Base-by-base conservation (phyloP, 2,113 vertebrate genomes). In the Dascyllus trimaculatus region DNA sequence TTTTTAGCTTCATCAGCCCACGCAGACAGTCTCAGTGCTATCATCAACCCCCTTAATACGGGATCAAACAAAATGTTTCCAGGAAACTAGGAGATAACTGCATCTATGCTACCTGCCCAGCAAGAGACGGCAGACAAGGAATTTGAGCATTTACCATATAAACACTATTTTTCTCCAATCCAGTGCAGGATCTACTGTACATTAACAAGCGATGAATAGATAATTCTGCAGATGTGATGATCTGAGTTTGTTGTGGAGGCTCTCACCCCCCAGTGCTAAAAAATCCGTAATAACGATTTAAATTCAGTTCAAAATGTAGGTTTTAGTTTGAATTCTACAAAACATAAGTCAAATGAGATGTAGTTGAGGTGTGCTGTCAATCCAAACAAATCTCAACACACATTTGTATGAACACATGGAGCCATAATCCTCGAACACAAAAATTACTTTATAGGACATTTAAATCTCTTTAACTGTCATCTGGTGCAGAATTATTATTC, bases 221-320 rank as follows among this genome's bases (percentile, higher is more conserved):
- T 60, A 49, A 81, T 40, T 63, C 22, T 43, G 8, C 29, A 66
- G 46, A 19, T 45, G n/a, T 73, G 49, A 62, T 32, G 40, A 19
- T 18, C 11, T 29, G n/a, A 29, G 24, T 35, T 70, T n/a, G 32
- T 5, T 29, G 6, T 29, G 29, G 29, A 29, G 29, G 6, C 29
- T 29, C 5, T 29, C 29, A 29, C 4, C 1, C 5, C 4, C 29
- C 29, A 29, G 29, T 29, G 29, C 29, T 29, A 29, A 35, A 35
- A 35, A 35, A 35, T n/a, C n/a, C n/a, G n/a, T n/a, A n/a, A n/a
- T n/a, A n/a, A n/a, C n/a, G 7, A 22, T 51, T 46, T 63, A 35
- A 35, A 35, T 10, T 35, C 9, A 35, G 2, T 35, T 35, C 9
- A 35, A 35, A 35, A 35, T 35, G 32, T 35, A 35, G 2, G 29